Base-by-base conservation (phyloP, 1,140 invertebrate species). In the Drosophila tsacasi region DNA sequence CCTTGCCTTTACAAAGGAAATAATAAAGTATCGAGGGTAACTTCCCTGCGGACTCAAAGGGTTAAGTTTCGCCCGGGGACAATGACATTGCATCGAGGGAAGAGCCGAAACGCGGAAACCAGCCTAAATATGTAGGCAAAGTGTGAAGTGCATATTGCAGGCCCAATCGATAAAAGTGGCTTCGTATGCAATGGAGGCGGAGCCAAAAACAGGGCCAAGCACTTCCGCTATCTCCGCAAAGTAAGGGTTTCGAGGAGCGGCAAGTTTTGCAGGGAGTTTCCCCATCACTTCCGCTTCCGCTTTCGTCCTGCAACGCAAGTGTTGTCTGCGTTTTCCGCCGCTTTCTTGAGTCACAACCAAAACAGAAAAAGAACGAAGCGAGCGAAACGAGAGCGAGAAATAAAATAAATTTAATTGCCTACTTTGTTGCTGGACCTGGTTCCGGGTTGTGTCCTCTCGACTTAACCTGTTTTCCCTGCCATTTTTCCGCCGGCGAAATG, bases 151-250 rank as follows among this genome's bases (percentile, higher is more conserved):
- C 61, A 68, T 81, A 66, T 25, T 81, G 72, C 58, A 61, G 39
- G 13, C 54, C 35, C 63, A 84, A 84, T 84, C 82, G 82, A 84
- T 85, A 85, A 78, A 80, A 78, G 79, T 84, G 30, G 71, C 73
- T 77, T 42, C 54, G 65, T 84, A 64, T 80, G 77, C 67, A 82
- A 60, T 60, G 17, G 37, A 39, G 44, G 44, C 17, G 49, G 39
- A 23, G 12, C 67, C 30, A 19, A 73, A 61, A 73, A 73, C 54
- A 50, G 30, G 67, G 67, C 69, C 69, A 73, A 47, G 54, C 44
- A 69, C 55, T 65, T 73, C 66, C 63, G 68, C 80, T 63, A 62
- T 25, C 72, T 66, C 37, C 42, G 47, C 39, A 37, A 71, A 68
- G 49, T 15, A 42, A 54, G 10, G 62, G 39, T 35, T 42, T 46